Evolutionary conservation across 2,113 vertebrate genomes (phyloP).

Genomic region (Aldabrachelys gigantea): DNA sequence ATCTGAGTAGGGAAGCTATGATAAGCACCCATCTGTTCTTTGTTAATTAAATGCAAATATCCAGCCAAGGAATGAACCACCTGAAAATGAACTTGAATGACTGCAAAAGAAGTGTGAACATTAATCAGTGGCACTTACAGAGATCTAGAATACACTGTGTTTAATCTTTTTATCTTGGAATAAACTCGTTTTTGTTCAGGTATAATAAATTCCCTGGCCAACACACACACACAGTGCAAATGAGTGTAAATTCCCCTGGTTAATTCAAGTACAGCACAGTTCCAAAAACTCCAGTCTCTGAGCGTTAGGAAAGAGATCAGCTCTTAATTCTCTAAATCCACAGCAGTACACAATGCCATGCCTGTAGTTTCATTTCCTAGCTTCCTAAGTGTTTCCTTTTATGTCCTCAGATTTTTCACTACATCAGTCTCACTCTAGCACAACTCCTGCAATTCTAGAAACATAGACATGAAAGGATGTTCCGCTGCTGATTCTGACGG

Average conservation of each 20-base stretch:
- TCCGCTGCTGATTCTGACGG: too few species aligned
- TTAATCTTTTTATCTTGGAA: not conserved
- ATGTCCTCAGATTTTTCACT: slow-evolving; percentile 12
- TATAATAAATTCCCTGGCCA: slow-evolving; percentile 33
- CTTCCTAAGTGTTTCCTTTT: slow-evolving; percentile 37
- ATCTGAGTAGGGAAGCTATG: too few species aligned
- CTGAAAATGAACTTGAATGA: not conserved
- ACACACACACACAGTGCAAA: not conserved
- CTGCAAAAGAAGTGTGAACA: not conserved
- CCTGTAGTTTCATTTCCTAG: slow-evolving; percentile 46
- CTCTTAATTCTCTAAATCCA: slow-evolving; percentile 30
- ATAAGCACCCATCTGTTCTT: not conserved
- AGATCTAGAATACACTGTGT: not conserved
- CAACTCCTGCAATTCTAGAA: slow-evolving; percentile 39
- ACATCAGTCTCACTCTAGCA: slow-evolving; percentile 23
- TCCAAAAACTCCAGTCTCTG: not conserved
- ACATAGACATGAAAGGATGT: not conserved
- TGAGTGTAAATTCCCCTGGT: slow-evolving; percentile 7
- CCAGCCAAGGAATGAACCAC: not conserved
- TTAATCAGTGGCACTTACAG: not conserved
- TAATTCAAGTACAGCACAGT: not conserved
- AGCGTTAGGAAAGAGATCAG: slow-evolving; percentile 3
- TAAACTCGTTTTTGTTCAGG: not conserved
- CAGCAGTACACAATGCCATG: slow-evolving; percentile 4
- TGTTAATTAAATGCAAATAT: not conserved